Evolutionary conservation across 2,888 invertebrate species (phyloP).

Genomic region (Zhuqinia jingwanae): DNA sequence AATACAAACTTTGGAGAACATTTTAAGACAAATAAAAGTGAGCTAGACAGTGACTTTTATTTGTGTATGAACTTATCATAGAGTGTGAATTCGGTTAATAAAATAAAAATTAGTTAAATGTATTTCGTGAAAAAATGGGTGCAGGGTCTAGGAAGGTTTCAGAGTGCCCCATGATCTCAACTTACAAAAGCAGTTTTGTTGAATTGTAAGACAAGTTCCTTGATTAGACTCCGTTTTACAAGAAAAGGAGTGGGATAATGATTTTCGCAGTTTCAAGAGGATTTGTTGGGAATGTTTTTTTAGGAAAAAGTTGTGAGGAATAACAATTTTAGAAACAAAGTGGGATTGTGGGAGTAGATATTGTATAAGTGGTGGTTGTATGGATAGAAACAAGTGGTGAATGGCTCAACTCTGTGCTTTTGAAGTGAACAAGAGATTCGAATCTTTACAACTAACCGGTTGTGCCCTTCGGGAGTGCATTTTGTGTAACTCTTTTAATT

Average conservation of each 20-base stretch:
- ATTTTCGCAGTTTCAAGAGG: background rate
- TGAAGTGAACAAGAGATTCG: too few relatives aligned
- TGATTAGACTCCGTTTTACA: background rate
- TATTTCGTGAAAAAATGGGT: background rate
- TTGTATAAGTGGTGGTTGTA: too few relatives aligned
- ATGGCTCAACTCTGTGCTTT: too few relatives aligned
- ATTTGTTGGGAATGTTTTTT: background rate
- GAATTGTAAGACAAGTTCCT: background rate
- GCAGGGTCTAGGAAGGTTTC: background rate
- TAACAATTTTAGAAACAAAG: background rate
- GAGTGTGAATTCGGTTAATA: too few relatives aligned
- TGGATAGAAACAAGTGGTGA: too few relatives aligned
- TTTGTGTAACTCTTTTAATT: too few relatives aligned
- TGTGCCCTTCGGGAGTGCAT: too few relatives aligned
- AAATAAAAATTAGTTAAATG: too few relatives aligned
- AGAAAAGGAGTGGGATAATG: background rate
- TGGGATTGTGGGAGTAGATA: background rate
- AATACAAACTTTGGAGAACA: background rate
- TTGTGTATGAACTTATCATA: background rate
- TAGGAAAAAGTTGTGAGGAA: too few relatives aligned
- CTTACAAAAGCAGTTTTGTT: background rate
- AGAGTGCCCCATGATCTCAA: slow-evolving; percentile 18
- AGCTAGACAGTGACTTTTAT: background rate
- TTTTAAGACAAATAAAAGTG: background rate
- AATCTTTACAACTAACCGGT: too few relatives aligned